Conservation (phyloP, 2,888 invertebrate genomes). For the Autographa pulchrina region DNA sequence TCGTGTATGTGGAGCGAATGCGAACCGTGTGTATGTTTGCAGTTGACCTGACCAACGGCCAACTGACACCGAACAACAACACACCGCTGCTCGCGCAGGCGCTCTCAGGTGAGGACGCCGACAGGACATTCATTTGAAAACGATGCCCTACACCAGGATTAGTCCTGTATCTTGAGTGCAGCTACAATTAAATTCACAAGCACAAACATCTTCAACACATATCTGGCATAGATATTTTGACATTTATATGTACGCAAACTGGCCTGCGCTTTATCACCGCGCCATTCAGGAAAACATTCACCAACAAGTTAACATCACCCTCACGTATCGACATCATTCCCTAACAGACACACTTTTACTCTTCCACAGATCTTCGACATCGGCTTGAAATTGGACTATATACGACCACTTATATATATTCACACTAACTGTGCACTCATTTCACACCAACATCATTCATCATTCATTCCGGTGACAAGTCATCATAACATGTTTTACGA, state of each 20-base stretch:
- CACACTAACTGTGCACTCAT: slow-evolving; percentile 34
- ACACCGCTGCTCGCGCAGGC: slow-evolving; percentile 98
- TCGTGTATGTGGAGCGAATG: slow-evolving; percentile 86
- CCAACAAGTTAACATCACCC: slow-evolving; percentile 32
- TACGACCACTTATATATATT: slow-evolving; percentile 29
- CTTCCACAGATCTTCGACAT: slow-evolving; percentile 42
- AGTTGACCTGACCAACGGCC: slow-evolving; percentile 99
- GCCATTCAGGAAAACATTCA: slow-evolving; percentile 5
- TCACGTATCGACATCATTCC: slow-evolving; percentile 24
- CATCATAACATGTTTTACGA: slow-evolving; percentile 56
- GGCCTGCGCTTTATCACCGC: slow-evolving; percentile 15
- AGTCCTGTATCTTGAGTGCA: slow-evolving; percentile 25
- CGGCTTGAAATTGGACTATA: slow-evolving; percentile 21
- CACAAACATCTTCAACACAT: slow-evolving; percentile 13
- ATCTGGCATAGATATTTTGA: background rate
- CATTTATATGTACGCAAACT: slow-evolving; percentile 1
- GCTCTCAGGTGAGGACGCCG: slow-evolving; percentile 94
- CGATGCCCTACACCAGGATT: slow-evolving; percentile 38
- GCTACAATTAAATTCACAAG: slow-evolving; percentile 30
- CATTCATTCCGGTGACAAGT: slow-evolving; percentile 53
- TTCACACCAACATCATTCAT: slow-evolving; percentile 52
- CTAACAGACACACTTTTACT: slow-evolving; percentile 44
- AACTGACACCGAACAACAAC: slow-evolving; percentile 98
- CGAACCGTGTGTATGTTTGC: slow-evolving; percentile 92
- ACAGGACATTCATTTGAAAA: slow-evolving; percentile 62